Base-by-base conservation (phyloP, 2,113 vertebrate genomes). In the Baryphthengus martii region DNA sequence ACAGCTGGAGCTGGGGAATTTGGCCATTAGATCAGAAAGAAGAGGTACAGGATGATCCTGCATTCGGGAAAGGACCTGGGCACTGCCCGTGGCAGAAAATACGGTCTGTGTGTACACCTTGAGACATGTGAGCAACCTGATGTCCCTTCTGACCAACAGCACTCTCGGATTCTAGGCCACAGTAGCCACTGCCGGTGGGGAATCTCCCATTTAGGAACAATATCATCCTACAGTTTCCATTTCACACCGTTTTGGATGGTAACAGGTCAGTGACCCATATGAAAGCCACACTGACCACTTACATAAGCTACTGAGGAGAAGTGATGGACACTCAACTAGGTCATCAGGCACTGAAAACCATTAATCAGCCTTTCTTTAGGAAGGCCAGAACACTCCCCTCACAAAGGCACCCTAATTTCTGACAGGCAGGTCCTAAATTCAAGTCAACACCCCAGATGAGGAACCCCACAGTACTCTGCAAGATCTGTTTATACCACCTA, bases 41-140 rank as follows among this genome's bases (percentile, higher is more conserved):
- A 15, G 3, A 59, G 58, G 9, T 47, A 21, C 16, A 42, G 14
- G 33, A 61, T 26, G 8, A 29, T 62, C 71, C 35, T 26, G 9
- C 3, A 5, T 56, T 63, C 50, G 9, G 9, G 26, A 89, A 67
- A 5, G 19, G 24, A 73, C 2, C 4, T 18, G 17, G 7, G 8
- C 26, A 52, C 28, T 39, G 44, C 14, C 50, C 74, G 6, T 2
- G 8, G 26, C 59, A 89, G 31, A 66, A 29, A 13, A 40, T 8
- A 6, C 0, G 3, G 47, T 7, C 14, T 8, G 4, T 13, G 6
- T 3, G 3, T 15, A 28, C 0, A n/a, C n/a, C n/a, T n/a, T n/a
- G n/a, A n/a, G n/a, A n/a, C n/a, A n/a, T n/a, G n/a, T n/a, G n/a
- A 53, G 28, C 26, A 53, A 53, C 52, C 52, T 17, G 15, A 53